phyloP scores from a whole-genome alignment of 2,888 invertebrate species.

The Syrphus vitripennis region DNA sequence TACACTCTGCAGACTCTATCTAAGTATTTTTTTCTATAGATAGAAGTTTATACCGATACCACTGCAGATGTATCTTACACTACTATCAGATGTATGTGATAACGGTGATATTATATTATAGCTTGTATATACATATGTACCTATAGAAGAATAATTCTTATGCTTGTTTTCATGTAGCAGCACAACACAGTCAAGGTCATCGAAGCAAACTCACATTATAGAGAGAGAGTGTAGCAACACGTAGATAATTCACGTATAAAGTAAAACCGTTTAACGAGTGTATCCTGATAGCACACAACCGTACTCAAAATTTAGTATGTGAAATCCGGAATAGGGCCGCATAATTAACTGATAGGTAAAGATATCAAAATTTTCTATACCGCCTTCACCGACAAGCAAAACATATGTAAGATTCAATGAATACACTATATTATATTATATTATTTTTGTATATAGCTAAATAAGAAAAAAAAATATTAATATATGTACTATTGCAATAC shows the following conservation, averaged over 20 bases:
- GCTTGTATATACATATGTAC: neutral
- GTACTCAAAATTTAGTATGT: conserved; percentile 68
- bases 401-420: neutral
- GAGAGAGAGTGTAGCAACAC: conserved; percentile 57
- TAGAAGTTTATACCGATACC: neutral
- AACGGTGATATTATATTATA: too few relatives aligned
- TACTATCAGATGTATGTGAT: conserved; percentile 44
- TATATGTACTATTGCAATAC: neutral
- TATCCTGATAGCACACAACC: conserved; percentile 47
- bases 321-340: conserved; percentile 65
- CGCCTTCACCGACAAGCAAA: conserved; percentile 10
- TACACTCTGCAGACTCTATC: conserved; percentile 10
- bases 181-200: conserved; percentile 56
- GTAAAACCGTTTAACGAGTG: conserved; percentile 23
- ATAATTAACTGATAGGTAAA: conserved; percentile 44
- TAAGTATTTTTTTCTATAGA: conserved; percentile 18
- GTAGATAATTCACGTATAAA: conserved; percentile 45
- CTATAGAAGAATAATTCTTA: conserved; percentile 12
- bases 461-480: neutral
- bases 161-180: neutral
- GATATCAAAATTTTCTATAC: neutral
- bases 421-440: neutral
- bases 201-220: conserved; percentile 35
- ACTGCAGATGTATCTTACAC: conserved; percentile 29
- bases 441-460: neutral